These are phyloP conservation scores for Diploptera punctata DNA, from an alignment of 2,888 invertebrate species.

Conservation along the genomic window DNA sequence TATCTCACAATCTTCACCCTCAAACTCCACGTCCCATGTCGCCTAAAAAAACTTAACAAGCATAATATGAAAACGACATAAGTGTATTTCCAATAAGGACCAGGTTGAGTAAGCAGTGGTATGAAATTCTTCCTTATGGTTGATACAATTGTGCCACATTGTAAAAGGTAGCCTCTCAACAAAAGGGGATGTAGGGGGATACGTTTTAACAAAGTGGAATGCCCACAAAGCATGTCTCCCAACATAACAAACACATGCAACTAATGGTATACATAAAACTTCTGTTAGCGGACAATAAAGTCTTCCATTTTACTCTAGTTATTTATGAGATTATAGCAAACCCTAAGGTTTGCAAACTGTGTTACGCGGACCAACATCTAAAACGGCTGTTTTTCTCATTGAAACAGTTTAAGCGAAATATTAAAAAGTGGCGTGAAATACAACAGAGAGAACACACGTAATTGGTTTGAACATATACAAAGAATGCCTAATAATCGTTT, in stretches of 20 bases:
- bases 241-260: conserved; percentile 10
- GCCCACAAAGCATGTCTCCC: conserved; percentile 6
- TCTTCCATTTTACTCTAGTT: conserved; percentile 5
- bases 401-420: no score
- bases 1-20: not conserved
- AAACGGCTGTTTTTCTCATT: no score
- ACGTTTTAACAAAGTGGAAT: conserved; percentile 30
- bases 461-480: no score
- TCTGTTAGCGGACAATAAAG: conserved; percentile 9
- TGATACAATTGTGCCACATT: not conserved
- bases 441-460: no score
- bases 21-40: conserved; percentile 7
- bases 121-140: no score
- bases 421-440: no score
- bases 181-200: conserved; percentile 15
- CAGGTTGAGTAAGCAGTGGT: no score
- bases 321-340: conserved; percentile 26
- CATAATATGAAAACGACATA: not conserved
- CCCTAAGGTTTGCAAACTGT: not conserved
- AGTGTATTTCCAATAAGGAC: not conserved
- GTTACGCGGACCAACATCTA: not conserved
- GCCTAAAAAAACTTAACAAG: conserved; percentile 10
- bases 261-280: conserved; percentile 26
- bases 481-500: no score
- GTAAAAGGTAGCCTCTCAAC: not conserved